Evolutionary conservation across 2,113 vertebrate genomes (phyloP).

Genomic region (Halichoerus grypus): DNA sequence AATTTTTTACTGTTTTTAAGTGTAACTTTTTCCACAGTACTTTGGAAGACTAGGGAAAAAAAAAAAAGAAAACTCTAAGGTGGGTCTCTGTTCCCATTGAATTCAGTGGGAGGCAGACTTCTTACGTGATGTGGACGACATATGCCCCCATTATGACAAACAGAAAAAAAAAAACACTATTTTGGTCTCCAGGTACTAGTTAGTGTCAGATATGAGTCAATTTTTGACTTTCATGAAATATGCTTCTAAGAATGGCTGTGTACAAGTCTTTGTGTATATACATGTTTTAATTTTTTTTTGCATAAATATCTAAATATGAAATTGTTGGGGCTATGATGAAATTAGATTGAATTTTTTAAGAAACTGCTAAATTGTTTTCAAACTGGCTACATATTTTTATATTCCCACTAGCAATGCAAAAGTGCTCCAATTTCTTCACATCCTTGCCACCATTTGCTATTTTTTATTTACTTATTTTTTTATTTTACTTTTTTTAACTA

Average conservation of each 20-base stretch:
- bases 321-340: background rate
- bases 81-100: rapidly evolving
- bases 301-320: background rate
- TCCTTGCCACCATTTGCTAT: background rate
- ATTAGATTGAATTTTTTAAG: background rate
- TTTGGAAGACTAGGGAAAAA: background rate
- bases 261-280: background rate
- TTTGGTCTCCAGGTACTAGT: background rate
- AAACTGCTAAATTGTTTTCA: background rate
- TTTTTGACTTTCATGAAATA: background rate
- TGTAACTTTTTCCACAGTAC: background rate
- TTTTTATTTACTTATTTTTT: background rate
- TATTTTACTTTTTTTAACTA: background rate
- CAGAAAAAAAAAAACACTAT: background rate
- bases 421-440: background rate
- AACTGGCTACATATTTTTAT: background rate
- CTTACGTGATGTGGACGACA: background rate
- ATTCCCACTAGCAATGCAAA: background rate
- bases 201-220: background rate
- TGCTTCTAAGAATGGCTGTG: background rate
- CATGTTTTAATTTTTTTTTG: background rate
- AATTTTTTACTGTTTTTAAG: background rate
- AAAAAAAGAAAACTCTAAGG: background rate
- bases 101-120: background rate
- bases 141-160: background rate